Evolutionary conservation across 2,888 invertebrate species (phyloP).

Genomic region (Xanthia togata): DNA sequence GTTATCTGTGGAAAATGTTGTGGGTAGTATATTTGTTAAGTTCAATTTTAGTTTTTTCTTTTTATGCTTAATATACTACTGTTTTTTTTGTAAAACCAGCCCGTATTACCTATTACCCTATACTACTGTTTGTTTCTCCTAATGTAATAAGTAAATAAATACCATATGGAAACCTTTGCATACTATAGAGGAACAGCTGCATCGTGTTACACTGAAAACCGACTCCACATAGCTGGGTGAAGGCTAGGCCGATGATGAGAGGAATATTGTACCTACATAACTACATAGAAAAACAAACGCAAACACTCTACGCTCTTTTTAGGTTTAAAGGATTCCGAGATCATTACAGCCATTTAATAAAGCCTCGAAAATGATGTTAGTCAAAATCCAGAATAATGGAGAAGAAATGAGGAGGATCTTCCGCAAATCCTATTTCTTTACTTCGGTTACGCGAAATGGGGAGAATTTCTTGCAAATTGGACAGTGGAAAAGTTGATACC

Average conservation of each 20-base stretch:
- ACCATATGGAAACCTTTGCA: background rate
- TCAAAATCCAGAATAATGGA: constrained; percentile 71
- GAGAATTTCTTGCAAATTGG: constrained; percentile 79
- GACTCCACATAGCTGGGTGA: background rate
- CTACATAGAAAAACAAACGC: background rate
- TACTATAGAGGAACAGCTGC: background rate
- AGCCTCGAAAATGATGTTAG: constrained; percentile 66
- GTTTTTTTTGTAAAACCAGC: too few species aligned
- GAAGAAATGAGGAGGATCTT: constrained; percentile 71
- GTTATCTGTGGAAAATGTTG: too few species aligned
- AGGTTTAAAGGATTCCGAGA: constrained; percentile 60
- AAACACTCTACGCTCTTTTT: constrained; percentile 36
- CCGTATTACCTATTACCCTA: too few species aligned
- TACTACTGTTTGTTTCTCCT: too few species aligned
- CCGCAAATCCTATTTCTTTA: constrained; percentile 74
- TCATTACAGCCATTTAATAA: constrained; percentile 67
- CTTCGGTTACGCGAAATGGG: constrained; percentile 71
- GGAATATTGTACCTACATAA: background rate
- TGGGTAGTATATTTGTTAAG: too few species aligned
- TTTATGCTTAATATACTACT: too few species aligned
- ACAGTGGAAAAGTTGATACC: constrained; percentile 78
- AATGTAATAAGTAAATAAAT: too few species aligned
- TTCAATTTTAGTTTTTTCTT: too few species aligned
- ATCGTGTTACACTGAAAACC: background rate
- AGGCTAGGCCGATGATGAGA: background rate